Conservation (phyloP, 2,888 invertebrate species). For the Amphipoea lucens region DNA sequence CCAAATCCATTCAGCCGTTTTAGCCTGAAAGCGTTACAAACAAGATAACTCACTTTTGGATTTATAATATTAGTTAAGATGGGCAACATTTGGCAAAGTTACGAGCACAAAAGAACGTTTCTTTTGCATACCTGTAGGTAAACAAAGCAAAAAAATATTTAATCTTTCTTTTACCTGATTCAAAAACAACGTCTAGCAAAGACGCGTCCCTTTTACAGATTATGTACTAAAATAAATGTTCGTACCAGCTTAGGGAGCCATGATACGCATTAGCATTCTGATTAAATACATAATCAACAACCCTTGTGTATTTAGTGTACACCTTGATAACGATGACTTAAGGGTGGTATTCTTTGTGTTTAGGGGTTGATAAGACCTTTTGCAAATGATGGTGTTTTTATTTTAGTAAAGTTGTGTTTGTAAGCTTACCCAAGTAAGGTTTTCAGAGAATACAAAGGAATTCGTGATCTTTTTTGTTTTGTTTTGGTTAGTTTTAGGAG, state of each 20-base stretch:
- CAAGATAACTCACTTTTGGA: no score
- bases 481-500: background rate
- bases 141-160: background rate
- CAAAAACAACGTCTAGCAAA: slow-evolving; percentile 27
- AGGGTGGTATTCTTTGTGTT: slow-evolving; percentile 19
- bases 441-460: background rate
- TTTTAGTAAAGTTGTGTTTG: background rate
- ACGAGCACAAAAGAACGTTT: background rate
- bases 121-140: background rate
- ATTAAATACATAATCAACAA: slow-evolving; percentile 53
- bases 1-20: no score
- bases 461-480: background rate
- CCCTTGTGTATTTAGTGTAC: slow-evolving; percentile 56
- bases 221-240: slow-evolving; percentile 53
- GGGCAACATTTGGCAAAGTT: background rate
- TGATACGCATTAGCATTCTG: slow-evolving; percentile 61
- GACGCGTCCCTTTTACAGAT: slow-evolving; percentile 47
- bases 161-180: background rate
- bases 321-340: slow-evolving; percentile 54
- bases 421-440: background rate
- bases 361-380: slow-evolving; percentile 12
- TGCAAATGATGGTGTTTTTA: background rate
- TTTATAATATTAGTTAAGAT: background rate
- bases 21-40: no score
- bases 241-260: slow-evolving; percentile 27